Evolutionary conservation across 2,888 invertebrate species (phyloP).

Genomic region (Serripes groenlandicus): DNA sequence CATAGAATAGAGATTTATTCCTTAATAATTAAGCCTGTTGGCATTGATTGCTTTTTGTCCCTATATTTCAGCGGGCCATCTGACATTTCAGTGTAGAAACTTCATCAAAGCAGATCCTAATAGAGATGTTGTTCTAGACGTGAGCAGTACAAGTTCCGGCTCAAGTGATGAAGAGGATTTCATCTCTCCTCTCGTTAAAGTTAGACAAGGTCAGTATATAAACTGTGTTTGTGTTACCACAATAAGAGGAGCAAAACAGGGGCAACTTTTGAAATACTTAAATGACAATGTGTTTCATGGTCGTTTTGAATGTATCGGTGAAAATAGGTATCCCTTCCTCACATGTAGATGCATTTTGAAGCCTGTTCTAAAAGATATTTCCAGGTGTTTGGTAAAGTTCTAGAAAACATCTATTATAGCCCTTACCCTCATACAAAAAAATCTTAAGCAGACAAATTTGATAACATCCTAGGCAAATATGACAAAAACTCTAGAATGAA

Average conservation of each 20-base stretch:
- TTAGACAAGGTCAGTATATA: constrained; percentile 69
- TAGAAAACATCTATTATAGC: too few species aligned
- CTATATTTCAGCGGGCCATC: constrained; percentile 92
- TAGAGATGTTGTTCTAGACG: constrained; percentile 95
- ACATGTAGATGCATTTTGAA: background rate
- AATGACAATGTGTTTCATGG: too few species aligned
- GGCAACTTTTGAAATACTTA: too few species aligned
- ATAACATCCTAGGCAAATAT: too few species aligned
- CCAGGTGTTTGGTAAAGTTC: too few species aligned
- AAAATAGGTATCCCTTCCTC: background rate
- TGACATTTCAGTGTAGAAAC: constrained; percentile 98
- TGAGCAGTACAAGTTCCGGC: constrained; percentile 97
- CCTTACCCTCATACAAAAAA: too few species aligned
- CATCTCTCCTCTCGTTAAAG: constrained; percentile 82
- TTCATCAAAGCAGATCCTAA: constrained; percentile 97
- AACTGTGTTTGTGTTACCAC: background rate
- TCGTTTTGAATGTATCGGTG: background rate
- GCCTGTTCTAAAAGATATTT: too few species aligned
- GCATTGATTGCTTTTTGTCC: too few species aligned
- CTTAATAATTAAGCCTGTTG: background rate
- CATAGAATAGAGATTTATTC: too few species aligned
- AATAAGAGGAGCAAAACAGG: too few species aligned
- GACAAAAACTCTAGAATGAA: too few species aligned
- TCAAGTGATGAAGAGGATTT: constrained; percentile 91
- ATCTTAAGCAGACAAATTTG: too few species aligned